Conservation (phyloP, 2,888 invertebrate genomes). For the Muscina levida region DNA sequence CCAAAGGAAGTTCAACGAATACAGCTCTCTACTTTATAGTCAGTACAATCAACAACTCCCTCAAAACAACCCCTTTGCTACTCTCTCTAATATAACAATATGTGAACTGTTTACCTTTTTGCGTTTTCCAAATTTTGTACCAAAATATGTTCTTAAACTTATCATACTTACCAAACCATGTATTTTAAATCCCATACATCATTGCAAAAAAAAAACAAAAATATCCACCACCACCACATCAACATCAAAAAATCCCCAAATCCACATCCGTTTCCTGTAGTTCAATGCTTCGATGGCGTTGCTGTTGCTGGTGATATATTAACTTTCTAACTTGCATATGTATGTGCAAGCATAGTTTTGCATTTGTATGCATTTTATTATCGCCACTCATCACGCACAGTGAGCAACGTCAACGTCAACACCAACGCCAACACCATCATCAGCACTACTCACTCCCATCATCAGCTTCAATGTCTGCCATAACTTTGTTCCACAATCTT, state of each 20-base stretch:
- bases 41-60: too few species aligned
- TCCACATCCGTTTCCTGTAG: constrained; percentile 61
- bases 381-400: constrained; percentile 53
- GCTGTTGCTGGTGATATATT: constrained; percentile 24
- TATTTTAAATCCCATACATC: too few species aligned
- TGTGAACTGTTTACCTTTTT: too few species aligned
- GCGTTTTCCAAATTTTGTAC: too few species aligned
- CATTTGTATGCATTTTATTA: constrained; percentile 52
- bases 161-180: too few species aligned
- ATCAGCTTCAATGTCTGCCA: background rate
- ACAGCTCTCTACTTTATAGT: too few species aligned
- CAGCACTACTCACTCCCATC: constrained; percentile 22
- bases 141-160: too few species aligned
- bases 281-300: constrained; percentile 41
- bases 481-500: constrained; percentile 4
- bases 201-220: too few species aligned
- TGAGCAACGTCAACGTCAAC: constrained; percentile 44
- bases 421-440: background rate
- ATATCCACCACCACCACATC: constrained; percentile 41
- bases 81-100: too few species aligned
- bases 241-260: constrained; percentile 42
- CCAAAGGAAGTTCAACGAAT: too few species aligned
- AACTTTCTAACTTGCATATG: constrained; percentile 1
- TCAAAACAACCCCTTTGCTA: too few species aligned
- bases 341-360: constrained; percentile 35